These are phyloP conservation scores for Anas bernieri DNA, from an alignment of 2,797 vertebrate species.

Conservation along the genomic window DNA sequence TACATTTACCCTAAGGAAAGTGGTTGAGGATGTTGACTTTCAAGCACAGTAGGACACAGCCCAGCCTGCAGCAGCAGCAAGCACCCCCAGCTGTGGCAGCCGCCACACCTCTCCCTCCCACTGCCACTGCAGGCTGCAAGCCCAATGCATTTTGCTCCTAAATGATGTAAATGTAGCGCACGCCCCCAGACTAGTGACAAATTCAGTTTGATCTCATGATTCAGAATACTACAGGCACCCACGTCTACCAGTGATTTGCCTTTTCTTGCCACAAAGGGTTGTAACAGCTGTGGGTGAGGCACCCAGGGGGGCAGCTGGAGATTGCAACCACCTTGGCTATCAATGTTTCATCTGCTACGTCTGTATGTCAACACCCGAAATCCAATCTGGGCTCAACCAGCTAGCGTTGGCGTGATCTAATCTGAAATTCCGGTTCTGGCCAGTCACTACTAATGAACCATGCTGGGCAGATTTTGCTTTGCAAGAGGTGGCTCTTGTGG, in stretches of 20 bases:
- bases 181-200: not conserved
- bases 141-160: not conserved
- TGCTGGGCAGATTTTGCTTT: not conserved
- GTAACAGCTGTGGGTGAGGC: not conserved
- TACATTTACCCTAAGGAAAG: not conserved
- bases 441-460: not conserved
- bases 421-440: not conserved
- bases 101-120: not conserved
- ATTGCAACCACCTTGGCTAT: not conserved
- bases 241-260: not conserved
- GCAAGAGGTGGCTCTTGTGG: not conserved
- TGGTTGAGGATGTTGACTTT: not conserved
- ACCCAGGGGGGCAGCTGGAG: not conserved
- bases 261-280: not conserved
- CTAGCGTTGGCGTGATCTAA: rapidly evolving
- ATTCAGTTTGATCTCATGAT: not conserved
- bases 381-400: not conserved
- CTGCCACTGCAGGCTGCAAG: not conserved
- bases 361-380: not conserved
- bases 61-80: not conserved
- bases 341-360: not conserved
- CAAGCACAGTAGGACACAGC: not conserved
- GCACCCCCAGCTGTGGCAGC: not conserved
- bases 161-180: not conserved
- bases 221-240: not conserved